Evolutionary conservation across 2,113 vertebrate genomes (phyloP), one percentile per base, ranked within the genome.

Genomic region (Pseudopodoces humilis): DNA sequence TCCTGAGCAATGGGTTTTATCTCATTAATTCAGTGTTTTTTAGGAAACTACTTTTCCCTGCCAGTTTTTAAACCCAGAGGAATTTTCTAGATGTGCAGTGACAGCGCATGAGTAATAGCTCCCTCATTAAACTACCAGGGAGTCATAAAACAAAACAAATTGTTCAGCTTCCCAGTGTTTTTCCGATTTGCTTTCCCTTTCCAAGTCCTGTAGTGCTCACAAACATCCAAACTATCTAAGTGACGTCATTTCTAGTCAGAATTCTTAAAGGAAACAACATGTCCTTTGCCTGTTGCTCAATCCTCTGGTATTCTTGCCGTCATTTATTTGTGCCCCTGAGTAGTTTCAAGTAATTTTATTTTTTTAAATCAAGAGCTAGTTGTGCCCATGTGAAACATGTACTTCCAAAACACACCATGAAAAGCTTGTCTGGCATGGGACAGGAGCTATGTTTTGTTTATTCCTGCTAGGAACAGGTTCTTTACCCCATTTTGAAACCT

Each of bases 81-180:
- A 91, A 74, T 95, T 90, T 95, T 97, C 74, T 86, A 60, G 72
- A 92, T 80, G 63, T 25, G 92, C 72, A 88, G 91, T 88, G 90
- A 90, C 82, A 78, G 77, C 25, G 64, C 33, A 77, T 90, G 94
- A 96, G 93, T 89, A 62, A 77, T n/a, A 35, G 72, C 84, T 92
- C 68, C 92, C 94, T 90, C 83, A 82, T 87, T 80, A 86, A 86
- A 88, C 56, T 56, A 95, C 88, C 64, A 67, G 62, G 83, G 87
- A 96, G 82, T 88, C 95, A 94, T 88, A 93, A 96, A 96, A 85
- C 88, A 94, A 96, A 96, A 96, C 96, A 97, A 95, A 95, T 95
- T 94, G 78, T 95, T 81, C 82, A 59, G 69, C 89, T 46, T 31
- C 50, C 94, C 58, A 37, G 63, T 86, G 75, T 94, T 95, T 94